phyloP scores from a whole-genome alignment of 2,113 vertebrate species.

The Lanius collurio region DNA sequence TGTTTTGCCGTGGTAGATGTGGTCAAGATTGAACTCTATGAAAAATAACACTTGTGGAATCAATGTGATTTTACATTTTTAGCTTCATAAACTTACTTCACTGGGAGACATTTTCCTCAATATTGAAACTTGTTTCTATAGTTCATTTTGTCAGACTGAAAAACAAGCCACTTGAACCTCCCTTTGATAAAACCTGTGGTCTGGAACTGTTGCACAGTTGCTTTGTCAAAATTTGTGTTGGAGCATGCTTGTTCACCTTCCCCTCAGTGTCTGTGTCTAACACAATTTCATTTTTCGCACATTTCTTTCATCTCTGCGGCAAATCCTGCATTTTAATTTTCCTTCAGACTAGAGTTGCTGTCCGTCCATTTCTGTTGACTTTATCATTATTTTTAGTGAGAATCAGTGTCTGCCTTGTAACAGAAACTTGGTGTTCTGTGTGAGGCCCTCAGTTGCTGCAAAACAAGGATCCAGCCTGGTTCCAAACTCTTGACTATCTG shows the following conservation, averaged over 20 bases:
- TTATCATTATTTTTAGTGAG: fast-evolving
- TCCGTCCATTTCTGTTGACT: background rate
- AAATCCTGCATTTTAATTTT: background rate
- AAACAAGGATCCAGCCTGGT: background rate
- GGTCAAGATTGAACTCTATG: background rate
- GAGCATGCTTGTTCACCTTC: background rate
- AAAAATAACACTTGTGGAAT: background rate
- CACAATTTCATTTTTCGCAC: background rate
- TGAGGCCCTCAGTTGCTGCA: background rate
- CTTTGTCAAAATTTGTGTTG: background rate
- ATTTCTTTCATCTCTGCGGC: background rate
- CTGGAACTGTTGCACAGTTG: background rate
- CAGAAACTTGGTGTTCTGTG: background rate
- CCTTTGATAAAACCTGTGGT: background rate
- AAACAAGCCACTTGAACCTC: background rate
- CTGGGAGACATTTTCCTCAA: background rate
- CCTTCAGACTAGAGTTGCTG: background rate
- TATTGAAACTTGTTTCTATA: background rate
- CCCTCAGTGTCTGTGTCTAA: background rate
- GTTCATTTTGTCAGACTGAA: background rate
- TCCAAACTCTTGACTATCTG: background rate
- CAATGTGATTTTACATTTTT: fast-evolving
- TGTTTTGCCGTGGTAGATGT: background rate
- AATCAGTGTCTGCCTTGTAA: background rate
- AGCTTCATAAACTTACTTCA: background rate